A percentile compares a stretch with the other conserved stretches of the same genome.
Conservation (phyloP, 2,113 vertebrate species). For the Oreochromis tanganicae region DNA sequence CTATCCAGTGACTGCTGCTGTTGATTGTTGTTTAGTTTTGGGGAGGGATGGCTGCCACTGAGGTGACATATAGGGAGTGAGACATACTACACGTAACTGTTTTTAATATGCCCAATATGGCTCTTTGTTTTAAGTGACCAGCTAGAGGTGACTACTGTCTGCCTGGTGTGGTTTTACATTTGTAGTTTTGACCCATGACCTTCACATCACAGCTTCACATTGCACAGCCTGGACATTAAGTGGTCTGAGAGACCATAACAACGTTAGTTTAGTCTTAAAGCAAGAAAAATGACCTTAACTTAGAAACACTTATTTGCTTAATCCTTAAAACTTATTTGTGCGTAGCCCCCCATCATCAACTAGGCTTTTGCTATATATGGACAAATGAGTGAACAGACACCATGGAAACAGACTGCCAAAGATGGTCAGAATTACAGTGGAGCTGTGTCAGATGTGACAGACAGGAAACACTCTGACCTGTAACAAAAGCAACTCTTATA, state of each 20-base stretch:
- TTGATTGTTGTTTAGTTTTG: background rate
- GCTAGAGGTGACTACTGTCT: background rate
- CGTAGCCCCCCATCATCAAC: background rate
- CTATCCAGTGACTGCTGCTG: background rate
- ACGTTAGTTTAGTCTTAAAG: background rate
- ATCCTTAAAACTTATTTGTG: background rate
- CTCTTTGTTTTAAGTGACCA: constrained; percentile 23
- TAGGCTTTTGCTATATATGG: constrained; percentile 57
- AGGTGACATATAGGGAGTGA: constrained; percentile 55
- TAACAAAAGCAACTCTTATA: background rate
- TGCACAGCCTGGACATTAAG: background rate
- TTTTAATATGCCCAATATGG: background rate
- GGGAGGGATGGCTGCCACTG: constrained; percentile 20
- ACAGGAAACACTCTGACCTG: constrained; percentile 2
- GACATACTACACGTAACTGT: constrained; percentile 58
- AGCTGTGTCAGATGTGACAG: constrained; percentile 17
- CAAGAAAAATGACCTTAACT: background rate
- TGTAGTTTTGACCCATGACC: constrained; percentile 2
- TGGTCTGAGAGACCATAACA: background rate
- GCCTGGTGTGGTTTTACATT: background rate
- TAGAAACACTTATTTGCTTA: background rate
- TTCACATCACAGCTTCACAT: constrained; percentile 25
- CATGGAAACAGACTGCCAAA: constrained; percentile 52
- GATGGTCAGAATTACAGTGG: constrained; percentile 47
- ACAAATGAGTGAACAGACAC: constrained; percentile 36